Conservation (phyloP, 2,888 invertebrate species). For the Ernsta delagoae region DNA sequence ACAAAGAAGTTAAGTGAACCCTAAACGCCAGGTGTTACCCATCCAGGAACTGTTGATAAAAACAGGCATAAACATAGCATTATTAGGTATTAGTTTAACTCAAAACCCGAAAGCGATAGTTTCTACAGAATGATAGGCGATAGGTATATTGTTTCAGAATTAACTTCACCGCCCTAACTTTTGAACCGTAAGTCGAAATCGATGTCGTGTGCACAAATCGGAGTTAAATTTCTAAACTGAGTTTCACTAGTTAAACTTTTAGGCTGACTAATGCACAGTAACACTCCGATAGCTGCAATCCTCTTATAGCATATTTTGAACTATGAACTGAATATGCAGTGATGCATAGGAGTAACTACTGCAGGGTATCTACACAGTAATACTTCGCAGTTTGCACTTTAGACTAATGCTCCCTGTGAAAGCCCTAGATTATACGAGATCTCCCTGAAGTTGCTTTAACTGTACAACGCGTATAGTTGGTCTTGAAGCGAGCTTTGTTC, state of each 20-base stretch:
- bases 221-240: slow-evolving; percentile 9
- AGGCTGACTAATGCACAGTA: slow-evolving; percentile 5
- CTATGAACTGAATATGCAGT: not conserved
- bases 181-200: not conserved
- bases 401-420: no score
- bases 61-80: no score
- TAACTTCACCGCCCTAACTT: not conserved
- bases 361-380: not conserved
- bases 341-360: not conserved
- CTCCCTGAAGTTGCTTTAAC: no score
- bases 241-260: slow-evolving; percentile 9
- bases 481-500: no score
- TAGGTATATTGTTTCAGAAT: not conserved
- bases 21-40: no score
- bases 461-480: no score
- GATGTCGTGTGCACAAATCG: slow-evolving; percentile 3
- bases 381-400: not conserved
- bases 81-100: no score
- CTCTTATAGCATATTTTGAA: slow-evolving; percentile 16
- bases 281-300: slow-evolving; percentile 17
- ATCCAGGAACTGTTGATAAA: no score
- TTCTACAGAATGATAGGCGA: not conserved
- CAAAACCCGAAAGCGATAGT: no score
- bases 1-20: no score
- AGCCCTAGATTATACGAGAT: no score